Conservation (phyloP, 2,888 invertebrate species). For the Apantesis nais region DNA sequence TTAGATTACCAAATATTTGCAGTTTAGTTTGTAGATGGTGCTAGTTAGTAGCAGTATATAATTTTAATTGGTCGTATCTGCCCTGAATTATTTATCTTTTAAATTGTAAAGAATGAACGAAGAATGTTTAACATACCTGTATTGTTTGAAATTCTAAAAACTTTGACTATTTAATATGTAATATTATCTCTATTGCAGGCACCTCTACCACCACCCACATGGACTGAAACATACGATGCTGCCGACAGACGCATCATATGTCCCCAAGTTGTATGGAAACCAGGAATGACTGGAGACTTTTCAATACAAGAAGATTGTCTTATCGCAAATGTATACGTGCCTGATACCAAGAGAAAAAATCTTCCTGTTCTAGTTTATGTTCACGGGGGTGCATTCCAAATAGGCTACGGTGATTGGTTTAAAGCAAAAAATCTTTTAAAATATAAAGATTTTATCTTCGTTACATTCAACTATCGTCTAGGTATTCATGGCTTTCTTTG, state of each 20-base stretch:
- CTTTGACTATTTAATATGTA: neutral
- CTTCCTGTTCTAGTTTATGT: constrained; percentile 52
- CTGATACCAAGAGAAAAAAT: constrained; percentile 33
- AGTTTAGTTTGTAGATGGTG: too few species aligned
- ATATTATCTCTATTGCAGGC: constrained; percentile 3
- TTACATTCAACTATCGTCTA: too few species aligned
- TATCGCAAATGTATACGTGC: constrained; percentile 58
- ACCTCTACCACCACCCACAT: constrained; percentile 24
- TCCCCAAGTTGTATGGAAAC: constrained; percentile 35
- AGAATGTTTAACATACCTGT: too few species aligned
- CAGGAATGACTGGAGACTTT: neutral
- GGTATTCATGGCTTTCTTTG: too few species aligned
- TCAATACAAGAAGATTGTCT: constrained; percentile 62
- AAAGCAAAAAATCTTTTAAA: constrained; percentile 17
- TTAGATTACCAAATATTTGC: too few species aligned
- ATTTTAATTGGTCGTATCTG: too few species aligned
- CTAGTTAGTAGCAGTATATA: too few species aligned
- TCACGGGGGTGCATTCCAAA: constrained; percentile 54
- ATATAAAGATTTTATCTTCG: too few species aligned
- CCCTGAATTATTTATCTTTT: too few species aligned
- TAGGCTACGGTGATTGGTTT: constrained; percentile 39
- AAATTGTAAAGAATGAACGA: too few species aligned
- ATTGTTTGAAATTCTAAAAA: too few species aligned
- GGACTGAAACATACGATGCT: constrained; percentile 52
- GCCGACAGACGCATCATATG: constrained; percentile 51